Conservation (phyloP, 2,888 invertebrate species). For the Tupiocoris notatus region DNA sequence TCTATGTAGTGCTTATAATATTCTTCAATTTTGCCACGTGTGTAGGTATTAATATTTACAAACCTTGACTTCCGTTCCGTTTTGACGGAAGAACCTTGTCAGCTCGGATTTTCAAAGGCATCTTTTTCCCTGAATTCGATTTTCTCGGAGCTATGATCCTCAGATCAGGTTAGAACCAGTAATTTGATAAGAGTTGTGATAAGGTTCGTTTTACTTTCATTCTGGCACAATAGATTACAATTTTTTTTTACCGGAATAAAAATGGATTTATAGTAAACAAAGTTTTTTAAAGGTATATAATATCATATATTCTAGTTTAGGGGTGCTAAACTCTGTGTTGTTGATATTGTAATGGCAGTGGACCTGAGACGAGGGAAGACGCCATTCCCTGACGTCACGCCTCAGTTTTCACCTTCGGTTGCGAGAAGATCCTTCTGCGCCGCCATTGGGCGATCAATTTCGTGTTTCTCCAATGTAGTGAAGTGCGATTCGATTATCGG, state of each 20-base stretch:
- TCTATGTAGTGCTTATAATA: no score
- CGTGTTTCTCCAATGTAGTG: neutral
- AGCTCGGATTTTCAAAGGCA: neutral
- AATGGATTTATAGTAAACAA: no score
- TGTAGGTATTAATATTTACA: no score
- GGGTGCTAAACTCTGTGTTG: no score
- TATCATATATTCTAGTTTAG: no score
- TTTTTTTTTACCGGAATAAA: no score
- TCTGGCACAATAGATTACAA: no score
- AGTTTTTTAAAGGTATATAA: no score
- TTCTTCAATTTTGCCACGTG: no score
- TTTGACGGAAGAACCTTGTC: neutral
- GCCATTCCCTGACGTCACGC: constrained; percentile 38
- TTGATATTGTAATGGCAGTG: constrained; percentile 28
- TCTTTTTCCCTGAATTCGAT: neutral
- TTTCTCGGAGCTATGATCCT: constrained; percentile 16
- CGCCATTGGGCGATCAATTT: constrained; percentile 25
- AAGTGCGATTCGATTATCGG: constrained; percentile 33
- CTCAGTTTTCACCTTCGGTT: constrained; percentile 28
- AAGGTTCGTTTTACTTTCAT: neutral
- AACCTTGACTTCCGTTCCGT: no score
- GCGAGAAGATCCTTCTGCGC: constrained; percentile 9
- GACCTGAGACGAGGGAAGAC: constrained; percentile 4
- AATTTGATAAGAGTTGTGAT: constrained; percentile 26
- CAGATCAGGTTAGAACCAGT: constrained; percentile 38